Evolutionary conservation across 2,888 invertebrate species (phyloP).

Genomic region (Camponotus fellah): DNA sequence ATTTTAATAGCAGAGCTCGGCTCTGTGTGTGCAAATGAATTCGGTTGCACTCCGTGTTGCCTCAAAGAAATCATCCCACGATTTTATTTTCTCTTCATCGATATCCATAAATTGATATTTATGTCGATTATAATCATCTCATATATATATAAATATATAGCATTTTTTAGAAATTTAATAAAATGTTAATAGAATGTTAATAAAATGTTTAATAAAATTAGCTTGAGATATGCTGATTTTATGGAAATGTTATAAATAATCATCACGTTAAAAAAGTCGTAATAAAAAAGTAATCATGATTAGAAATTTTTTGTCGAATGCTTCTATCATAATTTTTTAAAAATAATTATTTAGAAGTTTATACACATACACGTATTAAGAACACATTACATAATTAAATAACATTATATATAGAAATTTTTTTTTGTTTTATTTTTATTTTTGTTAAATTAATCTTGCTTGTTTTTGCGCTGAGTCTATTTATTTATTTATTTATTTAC

Average conservation of each 20-base stretch:
- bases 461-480: not conserved
- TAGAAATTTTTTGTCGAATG: not conserved
- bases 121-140: slow-evolving; percentile 3
- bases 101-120: slow-evolving; percentile 32
- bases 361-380: not conserved
- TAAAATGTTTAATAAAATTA: too few relatives aligned
- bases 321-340: not conserved
- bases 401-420: not conserved
- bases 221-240: not conserved
- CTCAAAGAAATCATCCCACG: slow-evolving; percentile 45
- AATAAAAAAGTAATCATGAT: not conserved
- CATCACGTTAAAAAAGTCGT: not conserved
- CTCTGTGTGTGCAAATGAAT: slow-evolving; percentile 51
- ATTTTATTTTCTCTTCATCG: slow-evolving; percentile 37
- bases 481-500: not conserved
- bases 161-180: not conserved
- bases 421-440: not conserved
- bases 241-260: not conserved
- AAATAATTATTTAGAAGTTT: not conserved
- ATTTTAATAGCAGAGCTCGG: slow-evolving; percentile 46
- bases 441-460: not conserved
- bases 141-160: not conserved
- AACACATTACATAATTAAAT: not conserved
- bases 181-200: too few relatives aligned
- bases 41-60: slow-evolving; percentile 35